Evolutionary conservation across 1,140 invertebrate species (phyloP), one percentile per base, ranked within the genome.

Genomic region (Pseudomyrmex cubaensis): DNA sequence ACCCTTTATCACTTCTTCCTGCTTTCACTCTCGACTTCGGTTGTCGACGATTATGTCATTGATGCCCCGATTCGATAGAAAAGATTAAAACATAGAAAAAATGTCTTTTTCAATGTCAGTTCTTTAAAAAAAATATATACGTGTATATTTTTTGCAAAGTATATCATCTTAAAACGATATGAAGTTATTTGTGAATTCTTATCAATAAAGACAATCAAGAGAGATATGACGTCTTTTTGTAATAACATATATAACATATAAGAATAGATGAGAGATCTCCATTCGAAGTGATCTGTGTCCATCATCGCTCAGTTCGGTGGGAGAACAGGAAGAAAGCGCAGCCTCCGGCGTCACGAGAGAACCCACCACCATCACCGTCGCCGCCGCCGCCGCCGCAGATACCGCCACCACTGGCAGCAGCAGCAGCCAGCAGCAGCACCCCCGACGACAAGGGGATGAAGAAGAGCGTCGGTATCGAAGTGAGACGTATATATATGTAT

Each of bases 401-500:
- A 73, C 74, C 83, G 64, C 56, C 70, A 72, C 72, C 82, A 64
- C 72, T 83, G 61, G 70, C 85, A 63, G 74, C 48, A 74, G 82
- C 70, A 69, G 17, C 56, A 75, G n/a, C 48, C 82, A 75, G 78
- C 64, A 82, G 82, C 80, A 85, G 76, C 87, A 82, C 88, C 86
- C 85, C 84, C 89, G 85, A 86, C 87, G 87, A 88, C 90, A 90
- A 88, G 87, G 90, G 89, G 89, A 90, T 90, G 90, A 90, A 90
- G 90, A 90, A 90, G 89, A 90, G 89, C 87, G 85, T 85, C 46
- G 89, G 74, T 90, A 89, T 89, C 87, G 85, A 89, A 89, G 90
- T 85, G 90, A 87, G 86, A 89, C 86, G 83, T 89, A 72, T 89
- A 89, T 90, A 90, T 89, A 89, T 89, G 85, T 90, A 90, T 90